phyloP scores from a whole-genome alignment of 2,888 invertebrate species.

The Tholera decimalis region DNA sequence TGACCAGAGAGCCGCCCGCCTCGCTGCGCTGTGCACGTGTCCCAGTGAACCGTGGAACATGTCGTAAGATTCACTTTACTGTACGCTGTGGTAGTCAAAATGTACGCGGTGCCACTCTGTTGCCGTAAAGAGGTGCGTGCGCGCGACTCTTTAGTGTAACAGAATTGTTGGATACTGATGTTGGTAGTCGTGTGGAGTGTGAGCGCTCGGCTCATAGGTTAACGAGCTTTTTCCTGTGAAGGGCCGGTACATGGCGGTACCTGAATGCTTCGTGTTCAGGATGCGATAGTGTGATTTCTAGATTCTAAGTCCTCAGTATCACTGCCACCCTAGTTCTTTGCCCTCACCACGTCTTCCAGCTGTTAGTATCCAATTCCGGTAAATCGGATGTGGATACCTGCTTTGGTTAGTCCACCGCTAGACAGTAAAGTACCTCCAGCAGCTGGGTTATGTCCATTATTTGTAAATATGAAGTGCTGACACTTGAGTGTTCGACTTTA shows the following conservation, averaged over 20 bases:
- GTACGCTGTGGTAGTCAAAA: slow-evolving; percentile 59
- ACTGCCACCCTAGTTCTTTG: slow-evolving; percentile 53
- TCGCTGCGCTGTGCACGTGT: slow-evolving; percentile 75
- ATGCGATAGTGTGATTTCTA: slow-evolving; percentile 59
- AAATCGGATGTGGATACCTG: slow-evolving; percentile 60
- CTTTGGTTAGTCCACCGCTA: slow-evolving; percentile 60
- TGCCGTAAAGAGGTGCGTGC: slow-evolving; percentile 11
- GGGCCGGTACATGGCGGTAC: slow-evolving; percentile 29
- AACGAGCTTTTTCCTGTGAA: slow-evolving; percentile 16
- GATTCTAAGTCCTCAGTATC: slow-evolving; percentile 59
- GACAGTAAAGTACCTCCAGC: slow-evolving; percentile 65
- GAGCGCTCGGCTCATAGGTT: slow-evolving; percentile 28
- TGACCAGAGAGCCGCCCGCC: slow-evolving; percentile 74
- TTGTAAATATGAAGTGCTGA: slow-evolving; percentile 78
- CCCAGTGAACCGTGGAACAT: slow-evolving; percentile 72
- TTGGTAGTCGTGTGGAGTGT: slow-evolving; percentile 30
- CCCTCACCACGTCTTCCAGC: slow-evolving; percentile 36
- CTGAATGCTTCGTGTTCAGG: slow-evolving; percentile 27
- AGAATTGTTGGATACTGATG: slow-evolving; percentile 35
- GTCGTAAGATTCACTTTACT: slow-evolving; percentile 64
- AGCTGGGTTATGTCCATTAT: slow-evolving; percentile 74
- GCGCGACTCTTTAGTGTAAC: slow-evolving; percentile 21
- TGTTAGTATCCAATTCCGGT: slow-evolving; percentile 60
- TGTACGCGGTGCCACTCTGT: slow-evolving; percentile 50
- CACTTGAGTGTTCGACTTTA: slow-evolving; percentile 72